Evolutionary conservation across 2,113 vertebrate species (phyloP).

Genomic region (Electrona antarctica): DNA sequence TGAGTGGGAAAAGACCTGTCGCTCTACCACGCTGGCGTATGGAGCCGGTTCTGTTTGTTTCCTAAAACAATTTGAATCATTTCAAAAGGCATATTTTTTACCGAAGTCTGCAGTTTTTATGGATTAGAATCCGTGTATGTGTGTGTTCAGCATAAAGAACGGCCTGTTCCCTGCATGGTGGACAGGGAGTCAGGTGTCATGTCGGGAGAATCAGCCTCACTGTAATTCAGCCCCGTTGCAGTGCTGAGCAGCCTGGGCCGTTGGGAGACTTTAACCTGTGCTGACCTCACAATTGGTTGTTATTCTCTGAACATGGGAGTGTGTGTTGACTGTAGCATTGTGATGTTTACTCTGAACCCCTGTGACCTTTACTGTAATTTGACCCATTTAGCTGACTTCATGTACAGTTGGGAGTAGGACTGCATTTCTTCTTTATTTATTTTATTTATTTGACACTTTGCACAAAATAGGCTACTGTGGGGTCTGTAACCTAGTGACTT

Average conservation of each 20-base stretch:
- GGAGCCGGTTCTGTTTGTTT: slow-evolving; percentile 8
- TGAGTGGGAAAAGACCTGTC: slow-evolving; percentile 59
- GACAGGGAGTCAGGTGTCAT: slow-evolving; percentile 19
- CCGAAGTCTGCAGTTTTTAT: background rate
- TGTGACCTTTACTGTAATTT: too few species aligned
- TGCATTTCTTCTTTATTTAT: too few species aligned
- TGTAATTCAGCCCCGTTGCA: slow-evolving; percentile 24
- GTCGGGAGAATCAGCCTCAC: background rate
- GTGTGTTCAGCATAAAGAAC: slow-evolving; percentile 7
- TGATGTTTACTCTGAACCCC: background rate
- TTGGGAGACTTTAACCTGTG: slow-evolving; percentile 69
- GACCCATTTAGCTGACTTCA: too few species aligned
- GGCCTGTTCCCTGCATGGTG: slow-evolving; percentile 29
- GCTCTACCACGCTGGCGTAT: background rate
- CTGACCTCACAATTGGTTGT: slow-evolving; percentile 33
- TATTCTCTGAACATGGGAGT: slow-evolving; percentile 26
- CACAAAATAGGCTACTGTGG: too few species aligned
- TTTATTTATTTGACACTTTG: too few species aligned
- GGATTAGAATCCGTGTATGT: background rate
- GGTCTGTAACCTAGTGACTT: too few species aligned
- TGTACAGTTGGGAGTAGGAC: too few species aligned
- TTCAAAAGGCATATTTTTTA: background rate
- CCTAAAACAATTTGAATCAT: background rate
- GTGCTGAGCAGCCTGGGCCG: slow-evolving; percentile 51
- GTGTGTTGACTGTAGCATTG: background rate